Evolutionary conservation across 1,140 invertebrate genomes (phyloP).

Genomic region (Bombus difficillimus): DNA sequence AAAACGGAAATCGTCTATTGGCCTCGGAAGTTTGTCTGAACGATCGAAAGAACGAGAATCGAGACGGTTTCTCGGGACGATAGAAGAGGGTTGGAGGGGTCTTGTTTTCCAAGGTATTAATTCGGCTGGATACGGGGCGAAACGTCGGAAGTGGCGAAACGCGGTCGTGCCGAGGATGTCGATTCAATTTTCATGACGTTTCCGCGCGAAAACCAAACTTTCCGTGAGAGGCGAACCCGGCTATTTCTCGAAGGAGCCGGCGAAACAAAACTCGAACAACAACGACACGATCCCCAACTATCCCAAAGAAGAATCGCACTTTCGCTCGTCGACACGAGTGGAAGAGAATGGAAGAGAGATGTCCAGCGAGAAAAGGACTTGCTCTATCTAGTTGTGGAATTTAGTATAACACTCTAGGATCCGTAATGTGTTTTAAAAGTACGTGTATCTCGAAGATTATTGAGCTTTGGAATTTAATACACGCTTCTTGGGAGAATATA

Average conservation of each 20-base stretch:
- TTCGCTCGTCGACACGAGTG: background rate
- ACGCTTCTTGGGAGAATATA: no score
- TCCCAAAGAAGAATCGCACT: background rate
- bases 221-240: background rate
- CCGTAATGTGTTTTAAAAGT: background rate
- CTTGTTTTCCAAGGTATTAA: conserved; percentile 66
- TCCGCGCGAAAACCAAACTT: conserved; percentile 53
- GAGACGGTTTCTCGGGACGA: background rate
- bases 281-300: conserved; percentile 5
- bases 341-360: background rate
- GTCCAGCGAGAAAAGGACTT: background rate
- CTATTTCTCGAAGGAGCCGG: no score
- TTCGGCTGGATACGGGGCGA: conserved; percentile 58
- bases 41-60: no score
- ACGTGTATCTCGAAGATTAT: no score
- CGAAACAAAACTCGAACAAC: background rate
- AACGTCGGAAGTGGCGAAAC: conserved; percentile 63
- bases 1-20: conserved; percentile 40
- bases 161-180: conserved; percentile 30
- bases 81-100: background rate
- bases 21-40: conserved; percentile 5
- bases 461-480: no score
- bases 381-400: background rate
- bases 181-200: conserved; percentile 68
- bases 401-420: background rate